phyloP scores from a whole-genome alignment of 37 sponge, comb jelly and placozoan genomes.

The Chondrilla cf. caribensis region DNA sequence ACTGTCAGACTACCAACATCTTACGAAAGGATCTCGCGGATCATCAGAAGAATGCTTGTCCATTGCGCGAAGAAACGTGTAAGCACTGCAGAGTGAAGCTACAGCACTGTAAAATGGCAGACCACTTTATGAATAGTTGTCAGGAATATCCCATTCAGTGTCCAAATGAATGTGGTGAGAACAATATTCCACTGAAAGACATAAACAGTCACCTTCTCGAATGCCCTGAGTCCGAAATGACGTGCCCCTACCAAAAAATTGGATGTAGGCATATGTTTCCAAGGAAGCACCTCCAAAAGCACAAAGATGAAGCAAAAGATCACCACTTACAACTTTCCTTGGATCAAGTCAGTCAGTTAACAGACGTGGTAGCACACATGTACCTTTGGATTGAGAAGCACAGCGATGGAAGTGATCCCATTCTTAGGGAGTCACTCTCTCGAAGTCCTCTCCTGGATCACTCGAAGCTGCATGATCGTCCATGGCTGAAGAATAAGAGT shows the following conservation, averaged over 20 bases:
- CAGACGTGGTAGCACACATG: too few species aligned
- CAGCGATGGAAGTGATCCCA: too few species aligned
- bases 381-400: too few species aligned
- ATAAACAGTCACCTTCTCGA: neutral
- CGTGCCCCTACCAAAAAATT: neutral
- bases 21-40: neutral
- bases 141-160: neutral
- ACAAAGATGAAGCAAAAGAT: neutral
- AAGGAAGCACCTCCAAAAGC: neutral
- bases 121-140: neutral
- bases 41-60: neutral
- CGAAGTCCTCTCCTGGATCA: too few species aligned
- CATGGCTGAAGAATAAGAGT: neutral
- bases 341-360: too few species aligned
- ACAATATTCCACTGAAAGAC: neutral
- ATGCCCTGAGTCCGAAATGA: neutral
- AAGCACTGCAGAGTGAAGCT: neutral
- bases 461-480: neutral
- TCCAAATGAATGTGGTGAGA: neutral
- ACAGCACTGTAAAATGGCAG: neutral
- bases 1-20: neutral
- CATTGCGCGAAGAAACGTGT: neutral
- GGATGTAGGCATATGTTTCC: neutral
- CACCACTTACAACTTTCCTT: too few species aligned
- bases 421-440: too few species aligned